A percentile compares a stretch with the other conserved stretches of the same genome.
These are phyloP conservation scores for Globodera rostochiensis DNA, from an alignment of 1,140 invertebrate genomes.

Conservation along the genomic window DNA sequence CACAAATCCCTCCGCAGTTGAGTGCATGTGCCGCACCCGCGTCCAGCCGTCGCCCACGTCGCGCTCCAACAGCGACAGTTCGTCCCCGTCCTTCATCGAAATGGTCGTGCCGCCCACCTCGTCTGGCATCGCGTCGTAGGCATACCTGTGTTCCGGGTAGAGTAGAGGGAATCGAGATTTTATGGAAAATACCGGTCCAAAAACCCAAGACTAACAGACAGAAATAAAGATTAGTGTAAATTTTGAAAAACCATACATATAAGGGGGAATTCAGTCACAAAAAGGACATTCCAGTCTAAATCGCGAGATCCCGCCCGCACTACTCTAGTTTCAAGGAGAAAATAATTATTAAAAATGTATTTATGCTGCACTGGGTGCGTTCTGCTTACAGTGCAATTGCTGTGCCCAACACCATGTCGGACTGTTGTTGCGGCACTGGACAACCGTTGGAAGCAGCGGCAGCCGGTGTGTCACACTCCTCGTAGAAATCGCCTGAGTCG, in stretches of 20 bases:
- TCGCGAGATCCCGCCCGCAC: too few relatives aligned
- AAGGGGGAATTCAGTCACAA: too few relatives aligned
- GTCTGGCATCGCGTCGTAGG: conserved; percentile 84
- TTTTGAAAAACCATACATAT: too few relatives aligned
- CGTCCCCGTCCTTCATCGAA: conserved; percentile 89
- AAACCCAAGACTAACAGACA: too few relatives aligned
- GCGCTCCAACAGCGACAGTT: conserved; percentile 87
- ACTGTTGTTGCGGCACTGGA: conserved; percentile 68
- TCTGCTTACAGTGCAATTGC: conserved; percentile 4
- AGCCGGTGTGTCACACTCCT: conserved; percentile 80
- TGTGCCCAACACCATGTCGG: conserved; percentile 10
- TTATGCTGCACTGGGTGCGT: too few relatives aligned
- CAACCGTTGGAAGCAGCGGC: not conserved
- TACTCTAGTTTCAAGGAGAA: too few relatives aligned
- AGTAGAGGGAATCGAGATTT: too few relatives aligned
- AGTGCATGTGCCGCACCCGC: conserved; percentile 79
- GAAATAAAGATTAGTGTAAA: too few relatives aligned
- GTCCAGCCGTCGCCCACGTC: conserved; percentile 99
- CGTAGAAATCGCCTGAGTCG: conserved; percentile 54
- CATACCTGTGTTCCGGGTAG: conserved; percentile 72
- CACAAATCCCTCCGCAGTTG: conserved; percentile 87
- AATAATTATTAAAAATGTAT: too few relatives aligned
- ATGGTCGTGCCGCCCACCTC: conserved; percentile 87
- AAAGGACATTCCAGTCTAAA: too few relatives aligned
- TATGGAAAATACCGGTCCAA: too few relatives aligned